A percentile compares a stretch with the other conserved stretches of the same genome.
phyloP scores from a whole-genome alignment of 2,888 invertebrate species.

The Eilema depressum region DNA sequence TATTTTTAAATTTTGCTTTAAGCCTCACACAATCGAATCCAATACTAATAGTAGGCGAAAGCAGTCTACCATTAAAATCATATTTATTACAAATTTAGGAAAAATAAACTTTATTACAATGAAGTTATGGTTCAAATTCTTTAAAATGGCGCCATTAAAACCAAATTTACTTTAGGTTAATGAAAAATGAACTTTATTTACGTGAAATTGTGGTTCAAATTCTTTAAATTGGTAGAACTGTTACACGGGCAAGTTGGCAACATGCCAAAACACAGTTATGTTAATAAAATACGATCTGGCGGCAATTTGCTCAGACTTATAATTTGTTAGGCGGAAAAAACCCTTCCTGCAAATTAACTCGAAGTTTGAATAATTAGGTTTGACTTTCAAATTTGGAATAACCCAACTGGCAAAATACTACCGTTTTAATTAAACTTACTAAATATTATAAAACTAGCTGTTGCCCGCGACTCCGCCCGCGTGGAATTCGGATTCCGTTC shows the following conservation, averaged over 20 bases:
- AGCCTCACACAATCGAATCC: background rate
- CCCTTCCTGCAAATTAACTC: background rate
- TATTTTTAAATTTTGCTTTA: background rate
- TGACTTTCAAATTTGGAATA: background rate
- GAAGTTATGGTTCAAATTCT: background rate
- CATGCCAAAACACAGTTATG: slow-evolving; percentile 38
- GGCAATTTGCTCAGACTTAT: slow-evolving; percentile 22
- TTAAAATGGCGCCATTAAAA: background rate
- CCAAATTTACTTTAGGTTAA: background rate
- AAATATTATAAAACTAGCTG: too few relatives aligned
- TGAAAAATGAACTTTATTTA: background rate
- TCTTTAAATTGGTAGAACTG: background rate
- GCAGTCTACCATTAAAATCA: background rate
- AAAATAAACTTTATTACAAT: background rate
- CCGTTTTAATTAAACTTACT: too few relatives aligned
- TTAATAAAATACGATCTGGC: slow-evolving; percentile 29
- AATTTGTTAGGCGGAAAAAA: slow-evolving; percentile 18
- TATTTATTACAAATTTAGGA: background rate
- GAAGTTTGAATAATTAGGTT: background rate
- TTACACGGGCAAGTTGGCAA: slow-evolving; percentile 24
- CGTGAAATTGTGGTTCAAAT: background rate
- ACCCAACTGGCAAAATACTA: background rate
- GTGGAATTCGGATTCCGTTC: too few relatives aligned
- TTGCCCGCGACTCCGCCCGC: too few relatives aligned
- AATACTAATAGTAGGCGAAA: background rate